These are phyloP conservation scores for Drosophila trichaetosa DNA, from an alignment of 2,888 invertebrate species.

Conservation along the genomic window DNA sequence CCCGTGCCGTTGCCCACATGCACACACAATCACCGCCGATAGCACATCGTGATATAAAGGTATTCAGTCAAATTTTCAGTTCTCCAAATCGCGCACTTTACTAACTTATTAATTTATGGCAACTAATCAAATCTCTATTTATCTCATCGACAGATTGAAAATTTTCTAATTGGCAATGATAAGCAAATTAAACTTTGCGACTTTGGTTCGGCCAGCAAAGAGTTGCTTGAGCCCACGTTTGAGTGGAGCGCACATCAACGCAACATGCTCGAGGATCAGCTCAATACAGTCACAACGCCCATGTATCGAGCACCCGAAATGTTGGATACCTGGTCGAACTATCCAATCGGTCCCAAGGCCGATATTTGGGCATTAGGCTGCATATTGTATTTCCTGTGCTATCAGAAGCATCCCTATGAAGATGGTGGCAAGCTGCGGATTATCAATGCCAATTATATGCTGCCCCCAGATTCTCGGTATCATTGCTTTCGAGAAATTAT, in stretches of 20 bases:
- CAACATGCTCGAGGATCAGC: conserved; percentile 95
- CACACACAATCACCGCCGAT: conserved; percentile 96
- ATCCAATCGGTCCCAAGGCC: conserved; percentile 94
- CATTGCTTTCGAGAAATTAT: conserved; percentile 95
- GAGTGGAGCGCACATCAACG: conserved; percentile 97
- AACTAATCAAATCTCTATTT: not conserved
- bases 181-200: conserved; percentile 97
- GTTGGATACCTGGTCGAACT: conserved; percentile 98
- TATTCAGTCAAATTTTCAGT: conserved; percentile 70
- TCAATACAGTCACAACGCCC: conserved; percentile 89
- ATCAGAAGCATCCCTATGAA: conserved; percentile 97
- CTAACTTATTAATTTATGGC: too few relatives aligned
- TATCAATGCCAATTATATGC: conserved; percentile 96
- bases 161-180: conserved; percentile 94
- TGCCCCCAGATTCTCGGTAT: conserved; percentile 92
- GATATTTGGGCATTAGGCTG: conserved; percentile 99
- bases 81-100: not conserved
- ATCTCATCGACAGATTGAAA: conserved; percentile 89
- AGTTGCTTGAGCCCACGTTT: conserved; percentile 92
- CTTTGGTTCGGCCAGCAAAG: conserved; percentile 97
- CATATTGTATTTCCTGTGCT: conserved; percentile 95
- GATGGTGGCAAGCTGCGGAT: conserved; percentile 98
- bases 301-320: conserved; percentile 99
- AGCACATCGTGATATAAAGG: conserved; percentile 97
- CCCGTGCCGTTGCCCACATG: conserved; percentile 96